These are phyloP conservation scores for Ceratitis capitata DNA, from an alignment of 1,140 invertebrate species.

Conservation along the genomic window DNA sequence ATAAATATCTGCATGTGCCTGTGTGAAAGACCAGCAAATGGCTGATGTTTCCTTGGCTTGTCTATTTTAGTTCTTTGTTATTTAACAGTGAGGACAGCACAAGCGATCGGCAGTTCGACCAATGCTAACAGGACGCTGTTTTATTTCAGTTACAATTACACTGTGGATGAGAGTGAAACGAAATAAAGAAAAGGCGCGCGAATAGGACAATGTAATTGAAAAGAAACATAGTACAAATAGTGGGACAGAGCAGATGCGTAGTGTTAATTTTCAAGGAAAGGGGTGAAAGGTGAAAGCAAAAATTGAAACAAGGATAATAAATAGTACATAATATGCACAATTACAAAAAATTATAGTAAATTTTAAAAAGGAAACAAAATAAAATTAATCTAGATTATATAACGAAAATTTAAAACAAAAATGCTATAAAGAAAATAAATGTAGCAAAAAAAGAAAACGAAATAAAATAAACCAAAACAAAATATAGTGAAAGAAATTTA, in stretches of 20 bases:
- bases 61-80: neutral
- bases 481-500: too few relatives aligned
- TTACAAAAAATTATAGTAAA: too few relatives aligned
- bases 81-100: neutral
- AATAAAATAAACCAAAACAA: too few relatives aligned
- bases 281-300: neutral
- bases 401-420: too few relatives aligned
- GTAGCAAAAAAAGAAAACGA: too few relatives aligned
- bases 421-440: too few relatives aligned
- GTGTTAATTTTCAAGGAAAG: neutral
- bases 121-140: neutral
- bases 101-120: neutral
- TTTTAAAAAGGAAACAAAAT: neutral
- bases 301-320: neutral
- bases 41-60: neutral
- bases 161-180: conserved; percentile 4
- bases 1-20: neutral
- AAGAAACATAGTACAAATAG: neutral
- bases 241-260: neutral
- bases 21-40: neutral
- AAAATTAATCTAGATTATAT: too few relatives aligned
- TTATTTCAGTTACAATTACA: conserved; percentile 15
- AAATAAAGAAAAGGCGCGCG: neutral
- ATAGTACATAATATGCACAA: too few relatives aligned
- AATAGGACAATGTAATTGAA: conserved; percentile 3